Conservation (phyloP, 2,113 vertebrate species). For the Cromileptes altivelis region DNA sequence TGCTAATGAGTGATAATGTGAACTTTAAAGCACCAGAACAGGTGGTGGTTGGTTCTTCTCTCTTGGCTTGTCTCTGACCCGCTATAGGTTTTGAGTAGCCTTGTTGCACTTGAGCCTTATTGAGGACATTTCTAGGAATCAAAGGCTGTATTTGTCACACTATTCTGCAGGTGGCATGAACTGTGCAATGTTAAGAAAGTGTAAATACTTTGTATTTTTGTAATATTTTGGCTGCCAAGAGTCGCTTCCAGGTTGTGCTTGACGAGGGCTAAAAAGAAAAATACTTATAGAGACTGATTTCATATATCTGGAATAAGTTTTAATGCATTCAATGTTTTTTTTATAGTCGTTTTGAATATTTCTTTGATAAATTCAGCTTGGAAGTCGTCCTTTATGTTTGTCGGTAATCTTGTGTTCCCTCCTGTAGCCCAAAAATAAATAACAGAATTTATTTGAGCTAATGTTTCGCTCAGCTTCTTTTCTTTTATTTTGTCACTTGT, state of each 20-base stretch:
- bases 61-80: not conserved
- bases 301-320: not conserved
- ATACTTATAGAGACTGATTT: not conserved
- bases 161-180: constrained; percentile 24
- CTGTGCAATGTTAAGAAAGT: constrained; percentile 52
- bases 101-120: not conserved
- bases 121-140: constrained; percentile 6
- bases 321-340: not conserved
- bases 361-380: constrained; percentile 14
- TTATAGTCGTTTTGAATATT: constrained; percentile 1
- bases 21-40: not conserved
- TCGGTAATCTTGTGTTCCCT: constrained; percentile 12
- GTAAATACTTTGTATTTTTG: constrained; percentile 70
- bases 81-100: not conserved
- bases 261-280: not conserved
- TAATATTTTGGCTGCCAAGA: constrained; percentile 27
- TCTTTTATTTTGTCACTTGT: not conserved
- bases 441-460: constrained; percentile 23
- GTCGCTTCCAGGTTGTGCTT: constrained; percentile 12
- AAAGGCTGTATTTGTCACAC: constrained; percentile 9
- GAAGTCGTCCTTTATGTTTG: constrained; percentile 13
- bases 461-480: not conserved
- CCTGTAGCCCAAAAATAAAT: constrained; percentile 54
- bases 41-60: not conserved
- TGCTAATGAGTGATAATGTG: too few relatives aligned